Evolutionary conservation across 2,113 vertebrate species (phyloP), one percentile per base, ranked within the genome.

Genomic region (Takifugu flavidus): DNA sequence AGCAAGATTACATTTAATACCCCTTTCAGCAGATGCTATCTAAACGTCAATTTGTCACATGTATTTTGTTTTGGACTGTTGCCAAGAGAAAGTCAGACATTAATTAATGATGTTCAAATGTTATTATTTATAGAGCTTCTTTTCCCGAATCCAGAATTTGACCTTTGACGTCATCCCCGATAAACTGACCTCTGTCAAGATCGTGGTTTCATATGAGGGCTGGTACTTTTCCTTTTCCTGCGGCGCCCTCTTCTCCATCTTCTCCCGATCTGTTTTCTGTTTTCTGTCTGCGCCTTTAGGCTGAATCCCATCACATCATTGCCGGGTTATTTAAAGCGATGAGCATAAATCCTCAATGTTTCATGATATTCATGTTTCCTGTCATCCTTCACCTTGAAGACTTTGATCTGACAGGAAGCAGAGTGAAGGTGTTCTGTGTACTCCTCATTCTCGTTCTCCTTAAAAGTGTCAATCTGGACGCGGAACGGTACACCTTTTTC

Each of bases 181-280:
- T 25, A 53, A n/a, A 47, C 82, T 64, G 15, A 96, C 97, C 96
- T 99, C 95, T 11, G 96, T 98, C 70, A 99, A 91, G 63, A 99
- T 99, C 0, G 96, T 99, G 4, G 96, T 98, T 79, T 99, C 95
- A 29, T 98, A 99, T 0, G 96, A 99, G n/a, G 94, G 92, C 52
- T 99, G 96, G 61, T 98, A 99, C 69, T 99, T 99, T 72, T 99
- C 96, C 71, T 98, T 99, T 80, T 99, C 96, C 13, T 98, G 96
- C 0, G 96, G 95, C 0, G 96, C 94, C 47, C 95, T 87, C 83
- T 98, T 98, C 79, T 98, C 97, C 96, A 99, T 99, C 90, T 98
- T 99, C 69, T 99, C 97, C 62, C 97, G 64, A 79, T 98, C 97
- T 0, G 96, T 99, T 86, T 99, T 98, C 89, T 99, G 97, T 70